phyloP scores from a whole-genome alignment of 1,140 invertebrate genomes.

The Spodoptera frugiperda region DNA sequence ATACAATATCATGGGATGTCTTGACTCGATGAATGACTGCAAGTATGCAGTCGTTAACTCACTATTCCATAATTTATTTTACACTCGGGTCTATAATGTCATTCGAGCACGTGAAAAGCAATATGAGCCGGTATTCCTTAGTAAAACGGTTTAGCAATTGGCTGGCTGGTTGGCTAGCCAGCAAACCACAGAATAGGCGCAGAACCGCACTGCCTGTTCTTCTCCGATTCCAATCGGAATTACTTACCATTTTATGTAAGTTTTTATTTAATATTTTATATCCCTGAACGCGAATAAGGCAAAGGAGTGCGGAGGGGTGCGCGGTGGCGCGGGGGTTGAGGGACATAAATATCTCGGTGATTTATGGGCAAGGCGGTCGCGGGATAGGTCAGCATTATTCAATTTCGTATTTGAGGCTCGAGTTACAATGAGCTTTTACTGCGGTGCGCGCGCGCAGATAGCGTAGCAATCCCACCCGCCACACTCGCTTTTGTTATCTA shows the following conservation, averaged over 20 bases:
- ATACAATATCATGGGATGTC: not conserved
- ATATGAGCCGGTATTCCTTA: conserved; percentile 56
- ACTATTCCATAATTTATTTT: conserved; percentile 12
- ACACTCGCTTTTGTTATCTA: conserved; percentile 73
- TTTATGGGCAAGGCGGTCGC: conserved; percentile 84
- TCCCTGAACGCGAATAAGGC: conserved; percentile 74
- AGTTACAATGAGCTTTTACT: conserved; percentile 85
- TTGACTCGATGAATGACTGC: not conserved
- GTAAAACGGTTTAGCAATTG: conserved; percentile 64
- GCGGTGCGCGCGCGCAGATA: conserved; percentile 80
- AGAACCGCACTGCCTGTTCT: conserved; percentile 69
- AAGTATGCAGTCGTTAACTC: not conserved
- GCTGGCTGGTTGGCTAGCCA: conserved; percentile 69
- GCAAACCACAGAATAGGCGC: conserved; percentile 74
- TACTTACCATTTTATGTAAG: conserved; percentile 83
- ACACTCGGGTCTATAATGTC: not conserved
- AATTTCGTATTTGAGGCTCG: conserved; percentile 85
- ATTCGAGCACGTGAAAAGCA: conserved; percentile 2
- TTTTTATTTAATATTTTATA: conserved; percentile 85
- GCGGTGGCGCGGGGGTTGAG: conserved; percentile 68
- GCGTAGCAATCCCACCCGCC: conserved; percentile 65
- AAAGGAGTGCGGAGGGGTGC: conserved; percentile 58
- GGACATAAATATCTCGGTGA: conserved; percentile 86
- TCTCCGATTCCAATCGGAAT: conserved; percentile 81
- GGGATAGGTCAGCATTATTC: conserved; percentile 86